Evolutionary conservation across 2,113 vertebrate genomes (phyloP).

Genomic region (Heterotilapia buettikoferi): DNA sequence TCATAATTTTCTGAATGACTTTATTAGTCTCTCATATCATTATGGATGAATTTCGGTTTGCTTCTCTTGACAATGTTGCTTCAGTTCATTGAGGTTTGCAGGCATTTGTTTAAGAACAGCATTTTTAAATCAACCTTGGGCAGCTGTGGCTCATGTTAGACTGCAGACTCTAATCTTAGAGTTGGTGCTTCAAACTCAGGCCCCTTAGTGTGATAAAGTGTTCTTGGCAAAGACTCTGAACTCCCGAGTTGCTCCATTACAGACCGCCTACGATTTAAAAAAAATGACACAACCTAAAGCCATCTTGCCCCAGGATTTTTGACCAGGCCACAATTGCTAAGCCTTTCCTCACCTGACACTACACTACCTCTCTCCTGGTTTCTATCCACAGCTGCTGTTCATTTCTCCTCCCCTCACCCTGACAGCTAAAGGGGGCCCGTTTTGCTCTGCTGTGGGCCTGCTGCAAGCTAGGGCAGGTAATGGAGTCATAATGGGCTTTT

Average conservation of each 20-base stretch:
- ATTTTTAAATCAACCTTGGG: not conserved
- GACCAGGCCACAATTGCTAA: not conserved
- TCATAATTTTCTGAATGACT: not conserved
- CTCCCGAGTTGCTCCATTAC: not conserved
- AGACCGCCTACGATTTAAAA: not conserved
- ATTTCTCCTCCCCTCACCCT: not conserved
- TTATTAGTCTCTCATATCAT: not conserved
- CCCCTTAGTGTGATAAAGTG: not conserved
- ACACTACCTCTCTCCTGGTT: not conserved
- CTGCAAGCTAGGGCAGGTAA: constrained; percentile 40
- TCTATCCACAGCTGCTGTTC: not conserved
- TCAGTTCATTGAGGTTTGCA: not conserved
- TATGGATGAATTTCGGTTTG: not conserved
- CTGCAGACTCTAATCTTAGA: not conserved
- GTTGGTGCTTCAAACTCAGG: not conserved
- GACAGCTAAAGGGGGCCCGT: constrained; percentile 17
- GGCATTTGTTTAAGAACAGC: not conserved
- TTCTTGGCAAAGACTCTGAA: not conserved
- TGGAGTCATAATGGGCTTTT: constrained; percentile 68
- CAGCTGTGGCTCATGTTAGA: not conserved
- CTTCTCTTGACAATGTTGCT: not conserved
- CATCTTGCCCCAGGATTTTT: not conserved
- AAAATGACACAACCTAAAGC: not conserved
- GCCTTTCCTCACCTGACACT: not conserved
- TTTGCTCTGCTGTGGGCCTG: constrained; percentile 8